Evolutionary conservation across 2,113 vertebrate genomes (phyloP).

Genomic region (Phoenicopterus ruber): DNA sequence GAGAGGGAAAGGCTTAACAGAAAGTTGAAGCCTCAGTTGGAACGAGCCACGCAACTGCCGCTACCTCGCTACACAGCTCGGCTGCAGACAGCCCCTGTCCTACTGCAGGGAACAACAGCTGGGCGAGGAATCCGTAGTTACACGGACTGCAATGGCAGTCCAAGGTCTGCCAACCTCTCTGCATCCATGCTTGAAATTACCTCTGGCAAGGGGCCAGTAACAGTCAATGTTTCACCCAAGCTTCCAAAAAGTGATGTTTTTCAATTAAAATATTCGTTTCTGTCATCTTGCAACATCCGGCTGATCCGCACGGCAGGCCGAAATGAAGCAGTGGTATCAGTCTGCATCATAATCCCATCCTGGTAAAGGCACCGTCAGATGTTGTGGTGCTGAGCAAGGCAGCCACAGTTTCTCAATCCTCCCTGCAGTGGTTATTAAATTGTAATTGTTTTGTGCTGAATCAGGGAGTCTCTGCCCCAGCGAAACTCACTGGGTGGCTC

Average conservation of each 20-base stretch:
- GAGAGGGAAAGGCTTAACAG: too few relatives aligned
- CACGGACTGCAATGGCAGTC: accelerated
- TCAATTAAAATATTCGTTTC: neutral
- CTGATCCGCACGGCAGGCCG: accelerated
- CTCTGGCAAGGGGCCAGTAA: neutral
- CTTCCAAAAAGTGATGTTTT: neutral
- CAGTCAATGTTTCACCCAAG: neutral
- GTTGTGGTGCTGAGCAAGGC: conserved; percentile 15
- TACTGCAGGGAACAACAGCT: too few relatives aligned
- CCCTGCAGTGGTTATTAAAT: conserved; percentile 36
- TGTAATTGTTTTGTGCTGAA: conserved; percentile 43
- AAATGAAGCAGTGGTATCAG: neutral
- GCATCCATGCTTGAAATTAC: neutral
- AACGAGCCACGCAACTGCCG: neutral
- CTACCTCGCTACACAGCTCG: accelerated
- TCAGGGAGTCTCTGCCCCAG: conserved; percentile 36
- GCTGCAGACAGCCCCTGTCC: neutral
- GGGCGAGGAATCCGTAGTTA: accelerated
- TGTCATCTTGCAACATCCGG: neutral
- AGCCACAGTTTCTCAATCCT: conserved; percentile 49
- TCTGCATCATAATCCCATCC: neutral
- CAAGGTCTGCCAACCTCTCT: neutral
- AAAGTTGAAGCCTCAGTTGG: neutral
- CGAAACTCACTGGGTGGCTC: conserved; percentile 49
- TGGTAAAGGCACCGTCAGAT: neutral